Conservation (phyloP, 2,113 vertebrate genomes). For the Neogobius melanostomus region DNA sequence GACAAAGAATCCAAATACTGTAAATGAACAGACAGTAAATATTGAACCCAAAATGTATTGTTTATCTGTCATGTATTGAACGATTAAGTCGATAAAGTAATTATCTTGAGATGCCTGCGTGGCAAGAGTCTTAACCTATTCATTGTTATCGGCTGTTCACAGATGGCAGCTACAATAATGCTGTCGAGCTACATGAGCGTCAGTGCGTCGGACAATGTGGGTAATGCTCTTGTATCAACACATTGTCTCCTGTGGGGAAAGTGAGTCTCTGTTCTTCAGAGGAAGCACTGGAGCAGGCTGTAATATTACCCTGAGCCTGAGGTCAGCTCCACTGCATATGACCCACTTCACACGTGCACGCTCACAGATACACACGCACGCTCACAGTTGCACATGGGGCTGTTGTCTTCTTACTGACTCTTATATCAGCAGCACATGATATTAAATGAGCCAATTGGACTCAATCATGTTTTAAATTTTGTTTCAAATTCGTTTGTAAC, state of each 20-base stretch:
- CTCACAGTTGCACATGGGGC: not conserved
- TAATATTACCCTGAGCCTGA: constrained; percentile 64
- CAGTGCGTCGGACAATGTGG: constrained; percentile 16
- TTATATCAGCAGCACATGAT: no score
- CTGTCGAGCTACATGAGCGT: not conserved
- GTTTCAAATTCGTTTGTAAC: no score
- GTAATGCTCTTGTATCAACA: constrained; percentile 6
- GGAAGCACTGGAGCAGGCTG: constrained; percentile 47
- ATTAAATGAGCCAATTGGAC: no score
- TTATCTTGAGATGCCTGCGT: no score
- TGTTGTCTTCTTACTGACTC: not conserved
- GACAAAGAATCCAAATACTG: no score
- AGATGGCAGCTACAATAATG: not conserved
- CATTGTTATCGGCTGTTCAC: not conserved
- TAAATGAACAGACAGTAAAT: no score
- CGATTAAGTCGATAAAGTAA: no score
- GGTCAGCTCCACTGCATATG: constrained; percentile 44
- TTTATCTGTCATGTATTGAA: no score
- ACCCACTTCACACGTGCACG: constrained; percentile 25
- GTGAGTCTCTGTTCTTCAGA: constrained; percentile 9
- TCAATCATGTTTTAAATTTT: no score
- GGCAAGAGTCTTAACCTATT: no score
- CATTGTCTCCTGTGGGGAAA: constrained; percentile 25
- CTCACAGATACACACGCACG: constrained; percentile 24
- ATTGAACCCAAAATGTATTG: no score